phyloP scores from a whole-genome alignment of 2,797 vertebrate genomes.

The Champsocephalus gunnari region DNA sequence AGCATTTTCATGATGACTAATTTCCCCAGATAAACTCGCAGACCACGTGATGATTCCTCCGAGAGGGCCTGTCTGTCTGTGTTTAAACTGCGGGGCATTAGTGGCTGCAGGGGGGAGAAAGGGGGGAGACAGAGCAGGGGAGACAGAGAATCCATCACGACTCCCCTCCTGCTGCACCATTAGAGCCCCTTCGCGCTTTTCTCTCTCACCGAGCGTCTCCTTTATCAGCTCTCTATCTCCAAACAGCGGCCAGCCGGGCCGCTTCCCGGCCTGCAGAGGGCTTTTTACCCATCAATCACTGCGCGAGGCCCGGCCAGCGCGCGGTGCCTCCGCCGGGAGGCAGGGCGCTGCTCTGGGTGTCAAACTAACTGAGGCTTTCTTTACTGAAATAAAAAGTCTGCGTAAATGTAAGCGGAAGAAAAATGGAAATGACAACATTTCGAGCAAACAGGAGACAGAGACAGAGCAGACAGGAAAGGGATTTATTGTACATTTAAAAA shows the following conservation, averaged over 20 bases:
- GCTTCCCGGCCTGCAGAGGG: slow-evolving; percentile 61
- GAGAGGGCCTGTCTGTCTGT: slow-evolving; percentile 44
- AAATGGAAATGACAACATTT: neutral
- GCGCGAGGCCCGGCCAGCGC: slow-evolving; percentile 8
- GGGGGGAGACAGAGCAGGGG: neutral
- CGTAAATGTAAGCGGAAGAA: neutral
- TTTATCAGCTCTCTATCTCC: slow-evolving; percentile 82
- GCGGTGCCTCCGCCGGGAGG: neutral
- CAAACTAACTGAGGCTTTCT: neutral
- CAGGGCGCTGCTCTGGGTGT: slow-evolving; percentile 5
- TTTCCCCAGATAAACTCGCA: slow-evolving; percentile 53
- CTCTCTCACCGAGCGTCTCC: slow-evolving; percentile 31
- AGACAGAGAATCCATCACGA: slow-evolving; percentile 62
- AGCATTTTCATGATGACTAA: slow-evolving; percentile 61
- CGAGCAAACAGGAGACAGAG: neutral
- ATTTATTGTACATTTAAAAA: neutral
- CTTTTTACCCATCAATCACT: slow-evolving; percentile 65
- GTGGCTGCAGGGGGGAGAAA: slow-evolving; percentile 40
- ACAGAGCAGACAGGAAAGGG: neutral
- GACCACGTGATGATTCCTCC: slow-evolving; percentile 26
- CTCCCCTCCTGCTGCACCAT: slow-evolving; percentile 62
- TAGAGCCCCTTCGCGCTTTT: slow-evolving; percentile 44
- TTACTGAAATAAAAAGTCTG: neutral
- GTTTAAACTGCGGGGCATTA: slow-evolving; percentile 73
- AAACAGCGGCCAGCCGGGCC: slow-evolving; percentile 71